phyloP scores from a whole-genome alignment of 2,888 invertebrate species.

The Amphimallon solstitiale region DNA sequence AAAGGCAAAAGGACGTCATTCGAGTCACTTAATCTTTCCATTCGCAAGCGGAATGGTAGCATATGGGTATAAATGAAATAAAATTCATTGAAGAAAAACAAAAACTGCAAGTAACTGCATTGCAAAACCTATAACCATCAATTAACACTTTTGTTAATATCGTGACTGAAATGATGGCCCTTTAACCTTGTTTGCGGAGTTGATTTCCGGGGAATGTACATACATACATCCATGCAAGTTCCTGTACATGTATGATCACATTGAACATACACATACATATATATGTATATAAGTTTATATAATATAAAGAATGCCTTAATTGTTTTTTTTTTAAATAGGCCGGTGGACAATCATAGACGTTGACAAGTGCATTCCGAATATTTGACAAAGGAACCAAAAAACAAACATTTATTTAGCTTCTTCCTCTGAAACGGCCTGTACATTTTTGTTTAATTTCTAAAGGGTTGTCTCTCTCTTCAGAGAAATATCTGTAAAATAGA shows the following conservation, averaged over 20 bases:
- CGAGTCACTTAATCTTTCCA: slow-evolving; percentile 1
- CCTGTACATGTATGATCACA: slow-evolving; percentile 33
- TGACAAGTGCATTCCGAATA: slow-evolving; percentile 28
- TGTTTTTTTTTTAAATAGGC: slow-evolving; percentile 52
- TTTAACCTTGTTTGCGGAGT: neutral
- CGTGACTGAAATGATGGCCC: slow-evolving; percentile 12
- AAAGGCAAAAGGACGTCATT: slow-evolving; percentile 49
- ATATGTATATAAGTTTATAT: slow-evolving; percentile 15
- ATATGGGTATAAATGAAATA: too few species aligned
- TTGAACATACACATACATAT: neutral
- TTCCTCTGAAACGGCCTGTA: slow-evolving; percentile 41
- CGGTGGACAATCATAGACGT: slow-evolving; percentile 55
- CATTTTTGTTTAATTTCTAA: slow-evolving; percentile 41
- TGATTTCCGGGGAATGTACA: slow-evolving; percentile 55
- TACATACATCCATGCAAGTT: slow-evolving; percentile 52
- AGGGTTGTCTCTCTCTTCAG: slow-evolving; percentile 58
- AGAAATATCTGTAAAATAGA: slow-evolving; percentile 65
- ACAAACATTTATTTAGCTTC: slow-evolving; percentile 29
- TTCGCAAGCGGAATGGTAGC: too few species aligned
- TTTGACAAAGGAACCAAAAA: slow-evolving; percentile 32
- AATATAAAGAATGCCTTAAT: slow-evolving; percentile 57
- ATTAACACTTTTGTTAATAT: slow-evolving; percentile 2
- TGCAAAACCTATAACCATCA: slow-evolving; percentile 1
- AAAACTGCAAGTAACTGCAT: neutral
- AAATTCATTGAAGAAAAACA: neutral